phyloP scores from a whole-genome alignment of 2,113 vertebrate genomes.

The Rhadina sibilatrix region DNA sequence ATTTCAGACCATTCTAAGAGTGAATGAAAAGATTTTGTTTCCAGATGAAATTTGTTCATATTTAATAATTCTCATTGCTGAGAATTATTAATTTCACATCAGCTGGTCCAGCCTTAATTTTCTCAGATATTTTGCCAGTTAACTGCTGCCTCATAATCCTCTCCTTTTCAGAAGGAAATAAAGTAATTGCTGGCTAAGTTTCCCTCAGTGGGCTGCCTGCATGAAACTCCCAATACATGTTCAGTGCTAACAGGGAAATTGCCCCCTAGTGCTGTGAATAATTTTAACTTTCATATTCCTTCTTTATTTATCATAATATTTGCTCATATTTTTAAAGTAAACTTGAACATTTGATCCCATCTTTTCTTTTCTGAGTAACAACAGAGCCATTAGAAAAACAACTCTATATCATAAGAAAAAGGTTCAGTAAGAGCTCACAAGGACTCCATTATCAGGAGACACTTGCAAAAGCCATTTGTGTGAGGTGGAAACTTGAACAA shows the following conservation, averaged over 20 bases:
- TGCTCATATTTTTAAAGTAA: background rate
- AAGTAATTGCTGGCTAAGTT: conserved; percentile 7
- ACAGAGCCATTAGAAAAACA: background rate
- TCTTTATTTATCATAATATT: conserved; percentile 30
- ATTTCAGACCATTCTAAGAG: background rate
- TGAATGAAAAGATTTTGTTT: background rate
- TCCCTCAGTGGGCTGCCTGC: background rate
- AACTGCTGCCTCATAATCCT: background rate
- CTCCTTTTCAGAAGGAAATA: background rate
- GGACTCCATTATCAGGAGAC: conserved; percentile 1
- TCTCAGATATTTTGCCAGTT: conserved; percentile 3
- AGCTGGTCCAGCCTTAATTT: background rate
- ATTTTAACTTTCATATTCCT: background rate
- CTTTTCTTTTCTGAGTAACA: background rate
- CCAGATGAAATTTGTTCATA: background rate
- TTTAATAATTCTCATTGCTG: too few relatives aligned
- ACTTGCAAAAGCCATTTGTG: background rate
- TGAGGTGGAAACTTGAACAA: background rate
- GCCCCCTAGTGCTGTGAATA: background rate
- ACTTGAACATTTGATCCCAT: background rate
- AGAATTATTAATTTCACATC: background rate
- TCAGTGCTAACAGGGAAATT: background rate
- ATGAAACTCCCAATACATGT: background rate
- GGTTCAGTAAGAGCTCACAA: background rate
- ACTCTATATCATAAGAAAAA: background rate